Conservation (phyloP, 2,113 vertebrate species). For the Dicerorhinus sumatrensis region DNA sequence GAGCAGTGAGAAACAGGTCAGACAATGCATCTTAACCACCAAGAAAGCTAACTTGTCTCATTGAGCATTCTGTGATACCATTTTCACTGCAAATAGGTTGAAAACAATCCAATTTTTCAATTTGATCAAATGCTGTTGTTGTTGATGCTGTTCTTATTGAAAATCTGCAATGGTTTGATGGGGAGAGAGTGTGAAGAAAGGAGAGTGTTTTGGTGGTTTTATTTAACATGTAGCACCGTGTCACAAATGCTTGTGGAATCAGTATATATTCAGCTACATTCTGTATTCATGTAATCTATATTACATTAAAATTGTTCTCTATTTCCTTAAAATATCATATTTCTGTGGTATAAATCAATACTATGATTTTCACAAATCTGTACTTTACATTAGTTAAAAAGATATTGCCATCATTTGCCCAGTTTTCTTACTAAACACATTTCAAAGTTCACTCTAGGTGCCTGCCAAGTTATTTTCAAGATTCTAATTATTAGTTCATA, state of each 20-base stretch:
- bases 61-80: background rate
- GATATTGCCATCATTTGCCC: background rate
- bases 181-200: background rate
- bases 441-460: conserved; percentile 8
- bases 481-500: conserved; percentile 55
- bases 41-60: background rate
- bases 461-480: conserved; percentile 38
- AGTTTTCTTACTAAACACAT: background rate
- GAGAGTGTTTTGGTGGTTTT: background rate
- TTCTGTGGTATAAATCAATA: background rate
- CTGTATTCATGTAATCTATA: background rate
- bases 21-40: background rate
- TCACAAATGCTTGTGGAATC: background rate
- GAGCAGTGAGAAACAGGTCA: background rate
- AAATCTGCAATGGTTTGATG: background rate
- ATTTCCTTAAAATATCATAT: background rate
- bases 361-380: conserved; percentile 14
- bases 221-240: background rate
- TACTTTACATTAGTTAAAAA: conserved; percentile 39
- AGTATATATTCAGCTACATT: background rate
- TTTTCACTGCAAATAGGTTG: background rate
- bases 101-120: background rate
- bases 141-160: background rate
- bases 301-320: background rate
- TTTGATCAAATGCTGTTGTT: background rate